A percentile compares a stretch with the other conserved stretches of the same genome.
Conservation (phyloP, 2,797 vertebrate species). For the Crax fasciolata region DNA sequence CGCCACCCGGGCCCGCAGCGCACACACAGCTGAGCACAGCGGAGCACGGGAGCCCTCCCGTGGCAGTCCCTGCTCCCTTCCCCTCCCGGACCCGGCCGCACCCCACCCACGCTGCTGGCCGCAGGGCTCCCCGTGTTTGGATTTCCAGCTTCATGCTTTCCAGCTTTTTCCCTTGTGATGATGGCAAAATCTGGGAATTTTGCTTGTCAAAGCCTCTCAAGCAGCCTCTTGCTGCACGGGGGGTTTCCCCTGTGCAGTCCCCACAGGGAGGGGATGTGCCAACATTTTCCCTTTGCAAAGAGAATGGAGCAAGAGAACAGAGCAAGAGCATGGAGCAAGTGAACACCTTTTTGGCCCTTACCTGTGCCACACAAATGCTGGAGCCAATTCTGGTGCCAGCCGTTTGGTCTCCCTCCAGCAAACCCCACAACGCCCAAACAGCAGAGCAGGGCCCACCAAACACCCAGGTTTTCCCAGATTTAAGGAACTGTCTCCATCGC, state of each 20-base stretch:
- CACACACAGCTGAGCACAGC: neutral
- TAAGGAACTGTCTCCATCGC: too few relatives aligned
- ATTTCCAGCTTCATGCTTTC: neutral
- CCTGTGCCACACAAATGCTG: fast-evolving
- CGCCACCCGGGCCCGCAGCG: too few relatives aligned
- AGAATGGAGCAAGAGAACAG: neutral
- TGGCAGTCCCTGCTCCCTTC: neutral
- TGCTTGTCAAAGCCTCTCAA: neutral
- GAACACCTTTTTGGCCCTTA: too few relatives aligned
- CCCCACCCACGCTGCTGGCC: neutral
- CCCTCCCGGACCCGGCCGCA: too few relatives aligned
- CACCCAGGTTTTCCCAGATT: neutral
- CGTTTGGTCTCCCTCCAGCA: neutral
- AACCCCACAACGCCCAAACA: neutral
- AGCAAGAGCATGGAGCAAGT: too few relatives aligned
- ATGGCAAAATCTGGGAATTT: neutral
- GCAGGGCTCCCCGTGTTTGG: too few relatives aligned
- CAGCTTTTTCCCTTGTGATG: neutral
- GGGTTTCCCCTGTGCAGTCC: neutral
- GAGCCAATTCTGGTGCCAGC: fast-evolving
- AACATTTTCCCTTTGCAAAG: too few relatives aligned
- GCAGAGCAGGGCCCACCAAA: neutral
- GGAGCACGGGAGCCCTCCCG: neutral
- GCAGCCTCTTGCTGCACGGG: too few relatives aligned
- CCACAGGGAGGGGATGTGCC: neutral